A percentile compares a stretch with the other conserved stretches of the same genome.
Evolutionary conservation across 2,113 vertebrate species (phyloP).

Genomic region (Urocitellus parryii): DNA sequence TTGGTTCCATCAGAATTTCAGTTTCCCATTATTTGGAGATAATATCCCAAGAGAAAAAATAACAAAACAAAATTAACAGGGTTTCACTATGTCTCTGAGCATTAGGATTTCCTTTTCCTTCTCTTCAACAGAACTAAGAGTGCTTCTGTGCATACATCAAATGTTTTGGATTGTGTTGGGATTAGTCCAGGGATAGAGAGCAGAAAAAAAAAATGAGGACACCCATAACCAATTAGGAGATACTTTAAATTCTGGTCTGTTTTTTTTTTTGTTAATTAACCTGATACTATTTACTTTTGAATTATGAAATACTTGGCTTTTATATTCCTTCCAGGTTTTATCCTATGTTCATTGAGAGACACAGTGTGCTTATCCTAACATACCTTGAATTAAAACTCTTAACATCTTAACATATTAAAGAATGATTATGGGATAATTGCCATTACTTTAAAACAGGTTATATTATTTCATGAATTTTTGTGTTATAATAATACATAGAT

Average conservation of each 20-base stretch:
- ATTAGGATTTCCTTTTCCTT: neutral
- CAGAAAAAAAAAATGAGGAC: too few relatives aligned
- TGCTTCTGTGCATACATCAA: neutral
- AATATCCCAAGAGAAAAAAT: neutral
- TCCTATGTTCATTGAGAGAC: neutral
- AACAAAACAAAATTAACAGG: neutral
- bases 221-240: neutral
- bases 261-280: neutral
- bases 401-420: neutral
- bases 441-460: neutral
- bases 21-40: neutral
- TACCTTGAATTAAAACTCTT: neutral
- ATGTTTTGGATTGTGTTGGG: neutral
- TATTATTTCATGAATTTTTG: neutral
- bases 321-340: neutral
- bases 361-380: neutral
- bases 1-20: neutral
- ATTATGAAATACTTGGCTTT: neutral
- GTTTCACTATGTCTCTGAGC: neutral
- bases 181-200: neutral
- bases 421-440: too few relatives aligned
- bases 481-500: neutral
- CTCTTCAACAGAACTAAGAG: neutral
- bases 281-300: neutral
- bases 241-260: neutral